Conservation (phyloP, 2,888 invertebrate species). For the Calameuta idolon region DNA sequence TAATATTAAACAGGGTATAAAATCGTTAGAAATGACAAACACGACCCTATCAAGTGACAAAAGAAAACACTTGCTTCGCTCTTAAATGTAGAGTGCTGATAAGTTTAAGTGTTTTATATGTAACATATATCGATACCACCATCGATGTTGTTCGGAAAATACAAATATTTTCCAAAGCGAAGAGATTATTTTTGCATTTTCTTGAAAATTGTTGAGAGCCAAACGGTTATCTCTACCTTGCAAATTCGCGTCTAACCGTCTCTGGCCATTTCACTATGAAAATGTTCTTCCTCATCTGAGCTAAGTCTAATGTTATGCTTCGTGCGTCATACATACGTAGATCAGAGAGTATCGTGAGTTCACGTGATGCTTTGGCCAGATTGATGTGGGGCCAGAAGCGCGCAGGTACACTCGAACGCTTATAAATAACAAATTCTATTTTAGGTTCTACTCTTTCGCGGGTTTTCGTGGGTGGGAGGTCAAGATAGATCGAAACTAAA, state of each 20-base stretch:
- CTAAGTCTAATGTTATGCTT: neutral
- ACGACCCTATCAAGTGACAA: neutral
- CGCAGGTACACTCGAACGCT: neutral
- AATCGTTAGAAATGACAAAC: neutral
- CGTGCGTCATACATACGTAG: neutral
- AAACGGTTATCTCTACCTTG: neutral
- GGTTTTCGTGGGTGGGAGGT: neutral
- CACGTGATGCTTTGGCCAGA: neutral
- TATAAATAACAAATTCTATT: conserved; percentile 5
- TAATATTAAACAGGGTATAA: neutral
- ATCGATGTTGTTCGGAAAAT: neutral
- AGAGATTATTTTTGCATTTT: neutral
- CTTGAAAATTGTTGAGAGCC: neutral
- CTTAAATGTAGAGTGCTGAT: neutral
- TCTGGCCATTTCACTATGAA: neutral
- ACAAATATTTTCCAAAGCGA: neutral
- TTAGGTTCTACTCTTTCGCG: neutral
- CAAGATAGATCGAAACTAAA: neutral
- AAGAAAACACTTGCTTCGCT: neutral
- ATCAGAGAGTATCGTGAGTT: neutral
- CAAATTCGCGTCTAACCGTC: neutral
- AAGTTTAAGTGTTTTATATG: neutral
- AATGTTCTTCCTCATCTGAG: neutral
- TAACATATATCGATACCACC: neutral
- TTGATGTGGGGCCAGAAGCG: neutral